Evolutionary conservation across 2,888 invertebrate species (phyloP), one percentile per base, ranked within the genome.

Genomic region (Schizaphis graminum): DNA sequence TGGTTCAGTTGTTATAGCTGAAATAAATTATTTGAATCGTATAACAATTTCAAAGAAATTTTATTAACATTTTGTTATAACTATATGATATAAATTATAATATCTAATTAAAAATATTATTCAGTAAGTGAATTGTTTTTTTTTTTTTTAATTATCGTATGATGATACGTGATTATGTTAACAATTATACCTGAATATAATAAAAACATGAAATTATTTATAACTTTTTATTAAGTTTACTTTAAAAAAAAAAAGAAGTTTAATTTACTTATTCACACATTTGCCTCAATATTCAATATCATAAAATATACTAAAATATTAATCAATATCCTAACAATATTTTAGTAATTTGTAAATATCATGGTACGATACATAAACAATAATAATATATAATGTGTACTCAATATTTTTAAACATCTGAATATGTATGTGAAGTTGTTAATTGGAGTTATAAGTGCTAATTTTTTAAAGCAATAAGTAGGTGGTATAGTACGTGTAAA

Each of bases 21-120:
- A 21, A 77, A 77, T 77, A 67, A n/a, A 67, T 35, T 67, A n/a
- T 67, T 67, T n/a, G 21, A 77, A 35, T 35, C 35, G 35, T 77
- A 21, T 77, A 35, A 77, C 35, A 35, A 77, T 77, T 77, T 77
- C 35, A 77, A 77, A 77, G 8, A 21, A 35, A 13, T 77, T 35
- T 77, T 77, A 35, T 77, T 35, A 35, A 77, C 35, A 77, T 77
- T 35, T 35, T 77, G 35, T 77, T 26, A 77, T 2, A 77, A 77
- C 35, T 77, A 35, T n/a, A 77, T 21, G 21, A 35, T 77, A 67
- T 35, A 77, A 5, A 77, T 35, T 77, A 77, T 16, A 13, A n/a
- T 77, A 35, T 77, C n/a, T 67, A 67, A 67, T 67, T 67, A n/a
- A n/a, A n/a, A 67, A n/a, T 67, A 67, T n/a, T 67, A 67, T n/a